Evolutionary conservation across 1,140 invertebrate species (phyloP).

Genomic region (Diprion similis): DNA sequence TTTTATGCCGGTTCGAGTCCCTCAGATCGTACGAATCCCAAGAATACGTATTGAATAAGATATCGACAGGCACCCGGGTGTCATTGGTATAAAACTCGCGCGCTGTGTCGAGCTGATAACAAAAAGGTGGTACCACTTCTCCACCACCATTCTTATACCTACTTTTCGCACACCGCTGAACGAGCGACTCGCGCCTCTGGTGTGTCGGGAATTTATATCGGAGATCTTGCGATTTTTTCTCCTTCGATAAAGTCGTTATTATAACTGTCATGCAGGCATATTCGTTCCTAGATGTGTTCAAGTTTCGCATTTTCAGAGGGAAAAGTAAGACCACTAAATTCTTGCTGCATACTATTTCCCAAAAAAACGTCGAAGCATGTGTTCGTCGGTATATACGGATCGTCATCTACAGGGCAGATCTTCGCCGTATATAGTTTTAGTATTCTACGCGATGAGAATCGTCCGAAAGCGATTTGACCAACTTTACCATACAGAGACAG

Average conservation of each 20-base stretch:
- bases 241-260: too few species aligned
- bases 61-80: neutral
- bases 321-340: too few species aligned
- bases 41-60: constrained; percentile 8
- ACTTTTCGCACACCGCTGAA: neutral
- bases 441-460: constrained; percentile 44
- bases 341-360: too few species aligned
- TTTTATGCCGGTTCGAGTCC: constrained; percentile 28
- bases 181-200: too few species aligned
- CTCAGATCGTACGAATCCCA: neutral
- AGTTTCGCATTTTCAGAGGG: neutral
- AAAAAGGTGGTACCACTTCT: constrained; percentile 32
- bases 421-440: constrained; percentile 35
- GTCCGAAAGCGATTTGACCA: constrained; percentile 57
- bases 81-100: constrained; percentile 15
- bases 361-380: neutral
- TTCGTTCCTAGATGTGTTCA: neutral
- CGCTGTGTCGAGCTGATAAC: constrained; percentile 40
- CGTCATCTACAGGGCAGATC: constrained; percentile 9
- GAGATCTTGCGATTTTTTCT: too few species aligned
- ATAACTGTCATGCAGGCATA: neutral
- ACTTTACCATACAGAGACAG: constrained; percentile 49
- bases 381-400: constrained; percentile 7
- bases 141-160: neutral
- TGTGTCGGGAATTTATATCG: too few species aligned